These are phyloP conservation scores for Drosophila suboccidentalis DNA, from an alignment of 2,888 invertebrate genomes.

Conservation along the genomic window DNA sequence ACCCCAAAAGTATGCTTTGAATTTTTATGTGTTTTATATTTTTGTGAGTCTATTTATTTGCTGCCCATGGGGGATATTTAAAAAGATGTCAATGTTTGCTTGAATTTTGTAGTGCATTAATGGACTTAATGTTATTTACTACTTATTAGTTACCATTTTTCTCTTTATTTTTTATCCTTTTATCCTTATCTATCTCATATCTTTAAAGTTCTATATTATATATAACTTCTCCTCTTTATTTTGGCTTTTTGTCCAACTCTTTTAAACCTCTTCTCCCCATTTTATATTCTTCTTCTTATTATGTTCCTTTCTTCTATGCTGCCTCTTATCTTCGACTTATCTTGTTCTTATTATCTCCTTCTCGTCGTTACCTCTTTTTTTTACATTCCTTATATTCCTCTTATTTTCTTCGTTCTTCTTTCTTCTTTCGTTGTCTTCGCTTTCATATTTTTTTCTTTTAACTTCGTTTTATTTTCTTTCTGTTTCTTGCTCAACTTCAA, in stretches of 20 bases:
- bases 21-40: conserved; percentile 33
- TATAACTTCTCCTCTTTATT: not conserved
- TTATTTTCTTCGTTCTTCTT: not conserved
- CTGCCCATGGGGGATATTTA: not conserved
- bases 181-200: not conserved
- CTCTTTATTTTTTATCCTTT: too few species aligned
- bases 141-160: not conserved
- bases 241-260: not conserved
- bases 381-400: too few species aligned
- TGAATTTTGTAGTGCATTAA: not conserved
- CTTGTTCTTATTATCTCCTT: too few species aligned
- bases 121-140: not conserved
- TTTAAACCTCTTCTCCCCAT: not conserved
- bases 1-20: conserved; percentile 34
- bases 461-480: too few species aligned
- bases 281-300: too few species aligned
- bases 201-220: not conserved
- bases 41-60: conserved; percentile 1
- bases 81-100: not conserved
- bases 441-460: too few species aligned
- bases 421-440: too few species aligned
- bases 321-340: too few species aligned
- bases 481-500: not conserved
- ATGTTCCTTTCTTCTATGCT: too few species aligned
- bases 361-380: too few species aligned